Conservation (phyloP, 2,888 invertebrate species). For the Nemoura dubitans region DNA sequence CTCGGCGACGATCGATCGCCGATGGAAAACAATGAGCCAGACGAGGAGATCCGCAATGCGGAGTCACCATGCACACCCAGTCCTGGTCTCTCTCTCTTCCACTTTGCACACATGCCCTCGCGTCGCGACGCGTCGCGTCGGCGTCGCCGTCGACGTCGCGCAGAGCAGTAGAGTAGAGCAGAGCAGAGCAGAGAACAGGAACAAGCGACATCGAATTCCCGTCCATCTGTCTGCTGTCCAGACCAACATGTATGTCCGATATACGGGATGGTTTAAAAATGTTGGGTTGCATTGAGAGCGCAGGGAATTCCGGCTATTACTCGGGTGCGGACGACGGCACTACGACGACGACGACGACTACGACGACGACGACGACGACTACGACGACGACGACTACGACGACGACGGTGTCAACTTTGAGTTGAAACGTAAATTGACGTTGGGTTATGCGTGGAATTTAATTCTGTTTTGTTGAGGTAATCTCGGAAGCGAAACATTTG, state of each 20-base stretch:
- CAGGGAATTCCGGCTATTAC: neutral
- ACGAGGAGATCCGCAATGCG: conserved; percentile 40
- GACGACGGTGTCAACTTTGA: neutral
- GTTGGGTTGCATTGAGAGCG: neutral
- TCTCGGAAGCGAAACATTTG: neutral
- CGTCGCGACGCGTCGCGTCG: neutral
- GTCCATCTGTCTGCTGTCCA: neutral
- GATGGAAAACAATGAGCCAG: conserved; percentile 40
- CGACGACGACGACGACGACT: neutral
- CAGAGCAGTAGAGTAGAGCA: neutral
- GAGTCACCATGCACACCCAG: conserved; percentile 24
- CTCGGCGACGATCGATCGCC: conserved; percentile 35
- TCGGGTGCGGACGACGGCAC: neutral
- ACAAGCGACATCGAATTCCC: conserved; percentile 9
- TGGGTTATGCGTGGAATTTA: neutral
- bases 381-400: neutral
- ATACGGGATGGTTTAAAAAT: neutral
- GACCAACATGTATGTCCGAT: neutral
- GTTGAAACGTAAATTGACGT: neutral
- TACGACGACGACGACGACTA: neutral
- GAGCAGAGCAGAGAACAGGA: neutral
- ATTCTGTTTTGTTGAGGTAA: neutral
- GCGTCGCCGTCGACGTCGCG: neutral
- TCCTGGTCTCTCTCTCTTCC: conserved; percentile 20
- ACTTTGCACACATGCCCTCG: neutral